Percentiles rank a stretch among this genome's conserved stretches.
Evolutionary conservation across 2,888 invertebrate species (phyloP).

Genomic region (Pyrocoelia pectoralis): DNA sequence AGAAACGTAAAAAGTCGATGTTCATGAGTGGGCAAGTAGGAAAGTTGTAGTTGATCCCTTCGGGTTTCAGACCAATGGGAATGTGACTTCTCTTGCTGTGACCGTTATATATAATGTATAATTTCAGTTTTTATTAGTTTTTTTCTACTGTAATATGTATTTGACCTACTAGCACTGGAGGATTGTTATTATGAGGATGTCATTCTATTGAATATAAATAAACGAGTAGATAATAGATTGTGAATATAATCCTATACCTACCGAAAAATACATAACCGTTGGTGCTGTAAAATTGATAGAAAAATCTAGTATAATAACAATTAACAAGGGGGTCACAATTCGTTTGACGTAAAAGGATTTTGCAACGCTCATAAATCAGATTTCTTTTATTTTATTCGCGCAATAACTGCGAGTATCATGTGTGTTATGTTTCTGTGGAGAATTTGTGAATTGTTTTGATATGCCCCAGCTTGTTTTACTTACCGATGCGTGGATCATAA

Average conservation of each 20-base stretch:
- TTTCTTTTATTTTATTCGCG: background rate
- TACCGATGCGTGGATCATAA: background rate
- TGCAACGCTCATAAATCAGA: background rate
- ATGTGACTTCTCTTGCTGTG: background rate
- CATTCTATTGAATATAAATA: no score
- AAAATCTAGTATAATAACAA: background rate
- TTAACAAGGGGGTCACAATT: background rate
- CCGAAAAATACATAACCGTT: background rate
- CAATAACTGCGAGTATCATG: background rate
- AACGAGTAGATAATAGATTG: no score
- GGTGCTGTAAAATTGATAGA: background rate
- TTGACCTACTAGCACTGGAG: no score
- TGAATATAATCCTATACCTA: no score
- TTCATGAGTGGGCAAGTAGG: slow-evolving; percentile 7
- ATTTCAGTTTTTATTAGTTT: background rate
- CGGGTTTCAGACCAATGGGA: background rate
- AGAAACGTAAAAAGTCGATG: slow-evolving; percentile 6
- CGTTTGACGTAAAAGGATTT: background rate
- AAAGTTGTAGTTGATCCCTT: slow-evolving; percentile 10
- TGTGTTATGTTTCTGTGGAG: slow-evolving; percentile 1
- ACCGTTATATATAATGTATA: background rate
- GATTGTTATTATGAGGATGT: no score
- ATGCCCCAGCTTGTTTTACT: background rate
- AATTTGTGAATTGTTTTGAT: background rate
- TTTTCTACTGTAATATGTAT: no score